phyloP scores from a whole-genome alignment of 2,113 vertebrate species.

The Gymnobelideus leadbeateri region DNA sequence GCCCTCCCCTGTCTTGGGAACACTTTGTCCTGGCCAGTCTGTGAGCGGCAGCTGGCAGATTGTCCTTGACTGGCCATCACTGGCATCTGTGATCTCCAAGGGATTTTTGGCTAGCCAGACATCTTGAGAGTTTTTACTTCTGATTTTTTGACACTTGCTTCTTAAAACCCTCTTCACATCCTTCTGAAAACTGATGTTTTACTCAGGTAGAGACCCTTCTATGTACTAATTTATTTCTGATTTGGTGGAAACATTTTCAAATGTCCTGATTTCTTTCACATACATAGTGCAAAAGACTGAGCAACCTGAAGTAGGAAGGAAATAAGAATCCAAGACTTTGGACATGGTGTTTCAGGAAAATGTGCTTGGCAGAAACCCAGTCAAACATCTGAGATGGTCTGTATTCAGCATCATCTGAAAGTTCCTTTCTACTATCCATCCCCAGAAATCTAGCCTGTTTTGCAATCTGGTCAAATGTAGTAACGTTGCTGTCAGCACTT shows the following conservation, averaged over 20 bases:
- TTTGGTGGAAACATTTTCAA: not conserved
- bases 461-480: not conserved
- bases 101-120: not conserved
- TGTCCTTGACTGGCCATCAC: constrained; percentile 97
- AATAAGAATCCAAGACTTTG: not conserved
- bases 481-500: not conserved
- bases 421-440: not conserved
- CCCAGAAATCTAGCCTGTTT: not conserved
- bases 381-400: not conserved
- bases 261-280: not conserved
- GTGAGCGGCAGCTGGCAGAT: constrained; percentile 99
- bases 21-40: constrained; percentile 98
- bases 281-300: not conserved
- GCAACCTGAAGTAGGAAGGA: not conserved
- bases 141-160: not conserved
- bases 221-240: not conserved
- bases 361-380: not conserved
- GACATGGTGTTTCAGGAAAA: not conserved
- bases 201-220: not conserved
- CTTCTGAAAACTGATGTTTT: not conserved
- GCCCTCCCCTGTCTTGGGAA: constrained; percentile 96
- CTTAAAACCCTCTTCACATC: not conserved
- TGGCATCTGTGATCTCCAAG: too few species aligned
- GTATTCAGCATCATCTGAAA: not conserved
- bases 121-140: not conserved